Conservation (phyloP, 2,113 vertebrate species). For the Terrapene triunguis region DNA sequence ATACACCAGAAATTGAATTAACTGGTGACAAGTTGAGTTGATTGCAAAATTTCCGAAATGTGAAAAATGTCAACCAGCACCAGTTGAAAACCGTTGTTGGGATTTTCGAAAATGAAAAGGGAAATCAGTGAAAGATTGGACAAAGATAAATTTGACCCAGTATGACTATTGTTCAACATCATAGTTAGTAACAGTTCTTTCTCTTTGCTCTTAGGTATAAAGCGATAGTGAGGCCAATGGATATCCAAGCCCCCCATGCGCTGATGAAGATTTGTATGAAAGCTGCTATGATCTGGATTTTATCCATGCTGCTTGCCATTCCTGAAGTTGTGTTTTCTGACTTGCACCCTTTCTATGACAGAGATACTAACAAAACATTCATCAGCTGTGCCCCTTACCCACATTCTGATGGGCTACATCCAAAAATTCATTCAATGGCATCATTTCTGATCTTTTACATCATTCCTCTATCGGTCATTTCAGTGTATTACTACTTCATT, state of each 20-base stretch:
- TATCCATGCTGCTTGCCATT: conserved; percentile 92
- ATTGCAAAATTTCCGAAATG: neutral
- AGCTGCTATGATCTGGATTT: conserved; percentile 92
- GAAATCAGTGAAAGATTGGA: neutral
- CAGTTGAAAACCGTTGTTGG: neutral
- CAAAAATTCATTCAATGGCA: conserved; percentile 94
- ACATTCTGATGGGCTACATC: conserved; percentile 89
- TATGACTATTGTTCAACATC: neutral
- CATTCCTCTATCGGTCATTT: conserved; percentile 94
- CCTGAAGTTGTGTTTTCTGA: conserved; percentile 96
- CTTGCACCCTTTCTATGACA: conserved; percentile 89
- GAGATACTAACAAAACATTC: conserved; percentile 90
- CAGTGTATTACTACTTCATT: conserved; percentile 95
- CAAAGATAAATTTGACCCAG: neutral
- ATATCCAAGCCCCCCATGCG: conserved; percentile 88
- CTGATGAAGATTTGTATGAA: conserved; percentile 88
- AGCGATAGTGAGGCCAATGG: conserved; percentile 96
- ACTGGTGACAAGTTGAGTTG: neutral
- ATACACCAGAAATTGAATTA: neutral
- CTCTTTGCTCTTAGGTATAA: conserved; percentile 86
- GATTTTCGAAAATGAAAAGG: neutral
- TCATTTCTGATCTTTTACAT: conserved; percentile 96
- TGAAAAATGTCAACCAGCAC: neutral
- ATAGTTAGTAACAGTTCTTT: neutral
- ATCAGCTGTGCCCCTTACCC: conserved; percentile 94